Base-by-base conservation (phyloP, 2,113 vertebrate species). In the Nothocercus nigrocapillus region DNA sequence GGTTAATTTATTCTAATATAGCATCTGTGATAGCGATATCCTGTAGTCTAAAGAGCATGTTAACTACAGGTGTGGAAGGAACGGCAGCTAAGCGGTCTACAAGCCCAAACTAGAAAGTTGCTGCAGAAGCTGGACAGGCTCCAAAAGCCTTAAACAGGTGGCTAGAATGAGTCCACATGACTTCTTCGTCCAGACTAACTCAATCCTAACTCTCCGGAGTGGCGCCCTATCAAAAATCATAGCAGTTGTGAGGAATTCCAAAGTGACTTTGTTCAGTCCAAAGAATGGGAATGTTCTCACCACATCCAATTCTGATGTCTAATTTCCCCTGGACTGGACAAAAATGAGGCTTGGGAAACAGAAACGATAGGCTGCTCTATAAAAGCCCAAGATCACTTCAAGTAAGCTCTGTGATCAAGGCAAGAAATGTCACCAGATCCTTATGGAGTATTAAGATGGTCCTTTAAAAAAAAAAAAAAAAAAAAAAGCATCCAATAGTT, bases 31-130 rank as follows among this genome's bases (percentile, higher is more conserved):
- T 11, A 21, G 69, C 45, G 2, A 40, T 13, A 66, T 1, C 49
- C 59, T 34, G 25, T 0, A 0, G 61, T 17, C 58, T 53, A 25
- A 72, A 47, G 18, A 28, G 14, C 53, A 54, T 1, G 13, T 13
- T 34, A 61, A 28, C 12, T 51, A 36, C 34, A 70, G 34, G 1
- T 53, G 67, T 30, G 63, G 30, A 78, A 94, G 45, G 3, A 67
- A 62, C 25, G 59, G 74, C 64, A 68, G 30, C 4, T 47, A 30
- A 40, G 28, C 40, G n/a, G 45, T 80, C 69, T 51, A 67, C 11
- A 51, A 89, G 36, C 20, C 21, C 11, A 58, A 15, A 58, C 53
- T 11, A 63, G 42, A 90, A 90, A 82, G 36, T 64, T 58, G 21
- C 68, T 38, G 15, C 20, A 30, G 47, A 68, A 85, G 53, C 27